Evolutionary conservation across 2,797 vertebrate species (phyloP).

Genomic region (Lepilemur ruficaudatus): DNA sequence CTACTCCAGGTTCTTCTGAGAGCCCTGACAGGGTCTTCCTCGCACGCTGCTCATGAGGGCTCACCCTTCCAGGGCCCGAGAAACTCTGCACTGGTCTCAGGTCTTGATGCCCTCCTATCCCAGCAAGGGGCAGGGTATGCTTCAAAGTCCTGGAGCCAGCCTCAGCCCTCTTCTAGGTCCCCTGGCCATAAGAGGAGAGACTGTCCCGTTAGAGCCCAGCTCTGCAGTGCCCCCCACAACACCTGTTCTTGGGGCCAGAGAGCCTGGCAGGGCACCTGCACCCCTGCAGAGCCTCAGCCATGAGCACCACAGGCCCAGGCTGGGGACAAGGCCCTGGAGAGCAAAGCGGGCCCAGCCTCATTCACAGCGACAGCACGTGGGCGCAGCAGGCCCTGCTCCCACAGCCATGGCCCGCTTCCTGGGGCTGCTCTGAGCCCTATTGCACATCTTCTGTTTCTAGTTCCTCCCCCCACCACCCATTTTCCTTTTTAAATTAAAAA

Average conservation of each 20-base stretch:
- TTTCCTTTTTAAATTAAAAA: slow-evolving; percentile 3
- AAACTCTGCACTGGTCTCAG: background rate
- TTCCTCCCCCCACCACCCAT: slow-evolving; percentile 33
- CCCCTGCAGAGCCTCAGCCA: background rate
- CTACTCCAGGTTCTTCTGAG: slow-evolving; percentile 52
- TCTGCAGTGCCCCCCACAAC: background rate
- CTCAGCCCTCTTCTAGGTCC: background rate
- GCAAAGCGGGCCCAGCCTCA: background rate
- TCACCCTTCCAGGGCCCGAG: background rate
- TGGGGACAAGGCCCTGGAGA: background rate
- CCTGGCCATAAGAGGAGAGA: slow-evolving; percentile 56
- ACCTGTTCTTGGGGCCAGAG: background rate
- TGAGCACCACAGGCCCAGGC: background rate
- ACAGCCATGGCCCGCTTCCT: slow-evolving; percentile 45
- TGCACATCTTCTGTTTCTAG: slow-evolving; percentile 68
- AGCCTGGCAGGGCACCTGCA: background rate
- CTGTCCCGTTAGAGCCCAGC: slow-evolving; percentile 1
- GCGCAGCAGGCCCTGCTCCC: background rate
- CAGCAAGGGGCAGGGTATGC: background rate
- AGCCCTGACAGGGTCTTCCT: background rate
- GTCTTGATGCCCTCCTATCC: background rate
- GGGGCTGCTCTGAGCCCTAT: slow-evolving; percentile 69
- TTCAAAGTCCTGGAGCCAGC: slow-evolving; percentile 22
- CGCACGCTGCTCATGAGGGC: background rate
- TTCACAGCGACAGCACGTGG: background rate